phyloP scores from a whole-genome alignment of 2,113 vertebrate species.

The Tachysurus fulvidraco region DNA sequence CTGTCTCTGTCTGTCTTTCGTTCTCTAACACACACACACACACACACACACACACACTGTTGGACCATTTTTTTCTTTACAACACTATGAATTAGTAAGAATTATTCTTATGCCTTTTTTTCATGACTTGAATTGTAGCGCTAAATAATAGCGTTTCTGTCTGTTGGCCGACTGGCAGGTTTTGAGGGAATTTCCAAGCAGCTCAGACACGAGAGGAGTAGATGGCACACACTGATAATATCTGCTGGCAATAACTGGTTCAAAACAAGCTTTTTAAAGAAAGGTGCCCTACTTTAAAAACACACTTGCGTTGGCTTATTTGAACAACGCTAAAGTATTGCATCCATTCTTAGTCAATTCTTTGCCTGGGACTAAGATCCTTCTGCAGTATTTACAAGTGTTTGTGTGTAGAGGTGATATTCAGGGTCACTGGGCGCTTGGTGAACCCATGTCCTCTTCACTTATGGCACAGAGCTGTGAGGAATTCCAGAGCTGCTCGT shows the following conservation, averaged over 20 bases:
- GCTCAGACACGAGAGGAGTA: neutral
- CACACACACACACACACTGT: no score
- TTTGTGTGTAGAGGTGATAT: neutral
- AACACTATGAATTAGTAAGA: neutral
- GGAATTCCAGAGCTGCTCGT: conserved; percentile 34
- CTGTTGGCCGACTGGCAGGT: neutral
- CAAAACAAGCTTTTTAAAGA: neutral
- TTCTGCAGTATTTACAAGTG: neutral
- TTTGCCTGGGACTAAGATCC: neutral
- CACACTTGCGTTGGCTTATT: neutral
- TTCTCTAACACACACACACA: neutral
- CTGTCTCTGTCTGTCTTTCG: neutral
- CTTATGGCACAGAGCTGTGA: conserved; percentile 39
- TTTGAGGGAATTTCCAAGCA: neutral
- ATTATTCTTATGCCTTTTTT: neutral
- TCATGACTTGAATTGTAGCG: neutral
- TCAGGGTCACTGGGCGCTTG: conserved; percentile 11
- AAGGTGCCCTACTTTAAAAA: neutral
- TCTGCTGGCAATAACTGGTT: neutral
- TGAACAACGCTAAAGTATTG: neutral
- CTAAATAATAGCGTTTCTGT: neutral
- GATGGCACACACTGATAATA: neutral
- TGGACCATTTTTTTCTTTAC: neutral
- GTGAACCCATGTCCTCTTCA: conserved; percentile 44
- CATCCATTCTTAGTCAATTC: neutral